A percentile compares a stretch with the other conserved stretches of the same genome.
phyloP scores from a whole-genome alignment of 2,797 vertebrate species.

The Sebastes matsubarae region DNA sequence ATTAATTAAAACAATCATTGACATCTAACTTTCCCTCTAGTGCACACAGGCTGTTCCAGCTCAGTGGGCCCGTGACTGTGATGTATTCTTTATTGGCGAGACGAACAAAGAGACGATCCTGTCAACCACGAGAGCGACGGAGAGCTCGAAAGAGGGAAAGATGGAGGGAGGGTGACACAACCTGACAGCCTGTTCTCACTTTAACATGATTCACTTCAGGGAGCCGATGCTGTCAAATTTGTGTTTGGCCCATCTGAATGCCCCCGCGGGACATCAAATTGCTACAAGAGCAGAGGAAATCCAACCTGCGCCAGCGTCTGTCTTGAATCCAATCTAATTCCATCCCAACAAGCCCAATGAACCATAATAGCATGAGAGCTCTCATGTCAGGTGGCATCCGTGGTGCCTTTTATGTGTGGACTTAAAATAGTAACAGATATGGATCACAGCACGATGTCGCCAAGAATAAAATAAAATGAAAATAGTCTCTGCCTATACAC shows the following conservation, averaged over 20 bases:
- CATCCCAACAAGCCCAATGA: slow-evolving; percentile 48
- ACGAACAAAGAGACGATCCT: slow-evolving; percentile 53
- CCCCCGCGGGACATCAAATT: slow-evolving; percentile 59
- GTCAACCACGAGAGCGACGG: slow-evolving; percentile 36
- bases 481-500: not conserved
- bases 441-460: not conserved
- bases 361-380: slow-evolving; percentile 34
- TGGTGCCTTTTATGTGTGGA: slow-evolving; percentile 11
- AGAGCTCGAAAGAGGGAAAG: slow-evolving; percentile 41
- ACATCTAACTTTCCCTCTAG: slow-evolving; percentile 37
- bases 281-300: slow-evolving; percentile 56
- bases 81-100: slow-evolving; percentile 56
- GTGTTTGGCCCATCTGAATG: slow-evolving; percentile 56
- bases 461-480: not conserved
- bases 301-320: slow-evolving; percentile 37
- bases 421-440: slow-evolving; percentile 4
- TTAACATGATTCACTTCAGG: slow-evolving; percentile 70
- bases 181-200: slow-evolving; percentile 71
- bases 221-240: slow-evolving; percentile 70
- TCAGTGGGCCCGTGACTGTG: slow-evolving; percentile 20
- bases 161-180: slow-evolving; percentile 52
- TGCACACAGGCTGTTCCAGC: slow-evolving; percentile 17
- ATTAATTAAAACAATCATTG: slow-evolving; percentile 59
- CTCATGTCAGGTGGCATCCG: slow-evolving; percentile 43
- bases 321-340: slow-evolving; percentile 66